Percentiles rank a stretch among this genome's conserved stretches.
These are phyloP conservation scores for Luscinia luscinia DNA, from an alignment of 2,797 vertebrate genomes.

Conservation along the genomic window DNA sequence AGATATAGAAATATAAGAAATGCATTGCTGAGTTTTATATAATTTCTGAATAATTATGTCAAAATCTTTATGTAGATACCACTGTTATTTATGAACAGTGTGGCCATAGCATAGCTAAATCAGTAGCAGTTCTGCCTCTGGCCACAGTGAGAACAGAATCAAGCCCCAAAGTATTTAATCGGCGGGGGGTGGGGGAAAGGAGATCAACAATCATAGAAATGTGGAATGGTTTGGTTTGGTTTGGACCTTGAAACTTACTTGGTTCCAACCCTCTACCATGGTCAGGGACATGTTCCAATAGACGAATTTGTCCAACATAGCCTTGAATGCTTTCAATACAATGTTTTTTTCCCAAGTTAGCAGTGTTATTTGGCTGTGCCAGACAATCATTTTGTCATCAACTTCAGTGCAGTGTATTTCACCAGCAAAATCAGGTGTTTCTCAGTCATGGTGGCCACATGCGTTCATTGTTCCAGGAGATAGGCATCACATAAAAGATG, in stretches of 20 bases:
- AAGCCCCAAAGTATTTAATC: neutral
- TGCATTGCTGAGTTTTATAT: neutral
- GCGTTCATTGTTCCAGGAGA: fast-evolving
- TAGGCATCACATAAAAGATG: fast-evolving
- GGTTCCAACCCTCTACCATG: neutral
- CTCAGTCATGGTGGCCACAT: neutral
- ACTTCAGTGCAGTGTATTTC: neutral
- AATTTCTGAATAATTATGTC: neutral
- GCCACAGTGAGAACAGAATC: neutral
- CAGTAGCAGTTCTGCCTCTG: neutral
- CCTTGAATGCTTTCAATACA: neutral
- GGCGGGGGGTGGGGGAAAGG: fast-evolving
- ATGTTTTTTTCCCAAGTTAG: neutral
- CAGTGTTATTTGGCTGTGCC: neutral
- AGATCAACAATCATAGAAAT: neutral
- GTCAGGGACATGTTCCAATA: neutral
- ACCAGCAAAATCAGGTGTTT: neutral
- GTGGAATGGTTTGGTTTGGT: neutral
- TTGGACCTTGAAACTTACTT: neutral
- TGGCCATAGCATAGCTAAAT: neutral
- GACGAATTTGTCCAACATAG: neutral
- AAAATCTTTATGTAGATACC: neutral
- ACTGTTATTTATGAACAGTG: neutral
- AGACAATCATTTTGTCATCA: neutral
- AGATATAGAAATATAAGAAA: neutral